phyloP scores from a whole-genome alignment of 1,140 invertebrate species.

The Megalonaias nervosa region DNA sequence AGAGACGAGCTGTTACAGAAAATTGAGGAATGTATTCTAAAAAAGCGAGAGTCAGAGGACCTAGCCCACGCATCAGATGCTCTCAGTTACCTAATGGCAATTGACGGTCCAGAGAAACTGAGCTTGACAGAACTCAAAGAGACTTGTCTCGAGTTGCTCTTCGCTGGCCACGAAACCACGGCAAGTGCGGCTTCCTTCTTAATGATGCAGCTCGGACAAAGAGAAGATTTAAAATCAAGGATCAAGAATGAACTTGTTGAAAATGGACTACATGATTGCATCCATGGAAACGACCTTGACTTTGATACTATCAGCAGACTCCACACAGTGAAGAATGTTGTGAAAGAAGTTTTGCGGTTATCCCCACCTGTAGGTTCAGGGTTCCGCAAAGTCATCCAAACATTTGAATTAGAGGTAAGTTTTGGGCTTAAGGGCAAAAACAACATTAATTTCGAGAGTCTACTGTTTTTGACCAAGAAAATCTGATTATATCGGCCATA shows the following conservation, averaged over 20 bases:
- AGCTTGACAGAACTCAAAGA: slow-evolving; percentile 30
- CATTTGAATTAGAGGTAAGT: slow-evolving; percentile 58
- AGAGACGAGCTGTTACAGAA: slow-evolving; percentile 14
- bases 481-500: no score
- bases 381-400: slow-evolving; percentile 46
- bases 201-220: slow-evolving; percentile 42
- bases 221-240: slow-evolving; percentile 37
- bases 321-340: slow-evolving; percentile 44
- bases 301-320: slow-evolving; percentile 42
- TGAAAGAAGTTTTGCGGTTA: slow-evolving; percentile 55
- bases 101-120: not conserved
- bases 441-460: no score
- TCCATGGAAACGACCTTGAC: slow-evolving; percentile 24
- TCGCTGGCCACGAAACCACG: slow-evolving; percentile 44
- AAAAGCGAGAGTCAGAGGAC: no score
- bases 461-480: no score
- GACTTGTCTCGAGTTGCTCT: slow-evolving; percentile 36
- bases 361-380: slow-evolving; percentile 52
- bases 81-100: no score
- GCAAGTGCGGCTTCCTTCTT: slow-evolving; percentile 34
- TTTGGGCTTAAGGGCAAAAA: not conserved
- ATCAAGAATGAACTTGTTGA: slow-evolving; percentile 30
- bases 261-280: slow-evolving; percentile 20
- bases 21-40: no score
- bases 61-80: no score